Conservation (phyloP, 2,113 vertebrate genomes). For the Scopus umbretta region DNA sequence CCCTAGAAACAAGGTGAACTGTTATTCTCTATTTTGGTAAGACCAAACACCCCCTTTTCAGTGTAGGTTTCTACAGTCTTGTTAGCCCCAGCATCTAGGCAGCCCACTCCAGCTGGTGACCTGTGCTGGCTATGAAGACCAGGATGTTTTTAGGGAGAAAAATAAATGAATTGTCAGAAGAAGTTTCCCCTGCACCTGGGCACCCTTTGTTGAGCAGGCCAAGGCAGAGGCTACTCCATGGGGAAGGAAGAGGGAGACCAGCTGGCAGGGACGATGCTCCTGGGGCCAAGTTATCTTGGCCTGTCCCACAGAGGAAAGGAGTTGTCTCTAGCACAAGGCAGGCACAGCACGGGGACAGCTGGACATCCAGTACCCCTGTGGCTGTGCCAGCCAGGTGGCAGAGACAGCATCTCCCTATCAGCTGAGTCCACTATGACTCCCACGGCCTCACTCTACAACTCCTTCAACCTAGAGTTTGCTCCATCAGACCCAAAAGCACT, state of each 20-base stretch:
- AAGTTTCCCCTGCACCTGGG: neutral
- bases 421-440: fast-evolving
- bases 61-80: neutral
- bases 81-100: neutral
- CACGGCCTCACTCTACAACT: neutral
- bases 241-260: neutral
- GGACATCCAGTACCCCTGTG: fast-evolving
- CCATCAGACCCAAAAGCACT: neutral
- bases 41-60: neutral
- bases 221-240: neutral
- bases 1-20: neutral
- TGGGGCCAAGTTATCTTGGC: neutral
- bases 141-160: neutral
- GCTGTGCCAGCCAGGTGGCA: neutral
- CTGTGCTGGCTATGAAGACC: neutral
- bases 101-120: neutral
- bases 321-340: neutral
- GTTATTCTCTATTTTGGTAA: neutral
- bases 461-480: too few species aligned
- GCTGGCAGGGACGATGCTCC: neutral
- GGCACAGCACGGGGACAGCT: neutral
- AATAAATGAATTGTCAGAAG: neutral
- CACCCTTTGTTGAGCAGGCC: neutral
- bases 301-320: neutral
- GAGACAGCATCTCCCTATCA: neutral